Base-by-base conservation (phyloP, 2,888 invertebrate genomes). In the Eurytoma adleriae region DNA sequence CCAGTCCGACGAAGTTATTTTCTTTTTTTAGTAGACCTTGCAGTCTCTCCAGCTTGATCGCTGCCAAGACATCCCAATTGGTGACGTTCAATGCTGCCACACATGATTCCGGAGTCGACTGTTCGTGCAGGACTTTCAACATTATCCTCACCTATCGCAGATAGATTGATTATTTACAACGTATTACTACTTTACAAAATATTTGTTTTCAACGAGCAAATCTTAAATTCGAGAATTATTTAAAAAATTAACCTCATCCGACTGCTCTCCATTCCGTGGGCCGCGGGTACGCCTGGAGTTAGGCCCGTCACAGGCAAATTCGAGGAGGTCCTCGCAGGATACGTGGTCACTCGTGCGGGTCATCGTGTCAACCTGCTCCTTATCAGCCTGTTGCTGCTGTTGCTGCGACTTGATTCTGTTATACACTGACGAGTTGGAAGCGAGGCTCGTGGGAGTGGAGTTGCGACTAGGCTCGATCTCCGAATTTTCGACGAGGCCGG, bases 301-400 rank as follows among this genome's bases (percentile, higher is more conserved):
- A 0, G 96, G 96, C 83, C 95, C 96, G 84, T 95, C 94, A 88
- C 96, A 95, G 0, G 96, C 96, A 88, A 98, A 98, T 89, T 97
- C 97, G 75, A 97, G 91, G 78, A 98, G 91, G 91, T 98, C 97
- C 90, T 98, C 98, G 86, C 97, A 97, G 68, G 97, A 97, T 0
- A 97, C 97, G 85, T 96, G 96, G 87, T 97, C 97, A 67, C 94
- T 89, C 72, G 90, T 90, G 18, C 89, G 85, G n/a, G 82, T 81
- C 75, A 84, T 72, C 4, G 79, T 80, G 48, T 83, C 83, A 13
- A 79, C 80, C 56, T 79, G 83, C n/a, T 81, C 62, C 13, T 24
- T 56, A 56, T 56, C 20, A 10, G 24, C 30, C 52, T 62, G 73
- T 54, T 88, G 5, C 79, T 52, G 57, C 85, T 86, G 48, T 78